phyloP scores from a whole-genome alignment of 2,113 vertebrate genomes.

The Chaetodon trifascialis region DNA sequence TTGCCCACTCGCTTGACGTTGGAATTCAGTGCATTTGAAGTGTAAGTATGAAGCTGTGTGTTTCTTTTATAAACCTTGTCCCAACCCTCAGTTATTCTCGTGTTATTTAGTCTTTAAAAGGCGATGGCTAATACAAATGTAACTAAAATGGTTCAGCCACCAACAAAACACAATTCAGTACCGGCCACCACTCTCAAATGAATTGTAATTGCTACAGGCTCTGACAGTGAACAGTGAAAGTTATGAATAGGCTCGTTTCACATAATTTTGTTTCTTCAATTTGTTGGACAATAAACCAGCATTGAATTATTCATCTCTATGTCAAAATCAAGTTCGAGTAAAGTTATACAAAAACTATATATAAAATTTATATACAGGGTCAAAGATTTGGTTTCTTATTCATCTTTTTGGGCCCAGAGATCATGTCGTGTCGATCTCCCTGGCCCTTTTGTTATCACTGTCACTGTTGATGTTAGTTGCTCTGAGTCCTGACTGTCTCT shows the following conservation, averaged over 20 bases:
- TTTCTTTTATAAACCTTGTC: neutral
- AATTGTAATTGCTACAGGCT: no score
- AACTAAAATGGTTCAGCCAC: neutral
- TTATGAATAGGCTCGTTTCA: neutral
- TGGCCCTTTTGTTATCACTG: no score
- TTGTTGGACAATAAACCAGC: no score
- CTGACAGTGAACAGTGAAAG: neutral
- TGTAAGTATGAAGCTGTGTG: slow-evolving; percentile 85
- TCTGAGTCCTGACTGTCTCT: no score
- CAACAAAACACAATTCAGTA: neutral
- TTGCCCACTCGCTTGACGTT: slow-evolving; percentile 94
- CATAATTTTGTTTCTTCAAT: no score
- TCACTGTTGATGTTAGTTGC: no score
- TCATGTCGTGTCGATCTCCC: no score
- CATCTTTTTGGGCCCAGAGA: no score
- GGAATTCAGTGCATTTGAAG: slow-evolving; percentile 98
- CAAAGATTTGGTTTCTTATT: no score
- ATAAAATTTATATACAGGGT: no score
- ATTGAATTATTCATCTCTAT: neutral
- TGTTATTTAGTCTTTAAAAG: neutral
- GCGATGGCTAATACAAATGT: neutral
- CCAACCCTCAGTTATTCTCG: neutral
- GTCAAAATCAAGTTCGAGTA: neutral
- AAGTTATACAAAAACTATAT: neutral
- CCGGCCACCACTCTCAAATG: neutral